phyloP scores from a whole-genome alignment of 2,888 invertebrate genomes.

The Drosophila siamana region DNA sequence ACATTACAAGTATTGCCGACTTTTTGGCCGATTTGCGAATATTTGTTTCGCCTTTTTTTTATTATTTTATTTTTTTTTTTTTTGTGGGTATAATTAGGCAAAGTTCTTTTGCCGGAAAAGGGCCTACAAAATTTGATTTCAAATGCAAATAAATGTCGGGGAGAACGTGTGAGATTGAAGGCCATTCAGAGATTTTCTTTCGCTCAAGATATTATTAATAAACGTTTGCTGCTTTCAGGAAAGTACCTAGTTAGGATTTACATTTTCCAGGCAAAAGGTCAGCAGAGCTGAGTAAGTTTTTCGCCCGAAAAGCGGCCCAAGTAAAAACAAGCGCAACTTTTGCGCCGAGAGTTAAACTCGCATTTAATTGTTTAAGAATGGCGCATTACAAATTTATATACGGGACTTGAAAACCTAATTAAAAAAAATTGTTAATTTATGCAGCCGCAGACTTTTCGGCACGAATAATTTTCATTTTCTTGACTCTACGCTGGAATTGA shows the following conservation, averaged over 20 bases:
- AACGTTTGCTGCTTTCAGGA: background rate
- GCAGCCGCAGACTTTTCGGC: constrained; percentile 16
- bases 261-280: constrained; percentile 14
- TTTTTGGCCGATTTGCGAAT: constrained; percentile 41
- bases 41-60: constrained; percentile 21
- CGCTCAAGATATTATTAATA: constrained; percentile 4
- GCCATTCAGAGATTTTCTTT: background rate
- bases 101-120: constrained; percentile 28
- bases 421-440: constrained; percentile 72
- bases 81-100: constrained; percentile 48
- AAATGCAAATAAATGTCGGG: constrained; percentile 7
- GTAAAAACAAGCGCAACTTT: constrained; percentile 1
- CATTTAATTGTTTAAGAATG: constrained; percentile 49
- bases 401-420: constrained; percentile 63
- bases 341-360: background rate
- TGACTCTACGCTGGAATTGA: constrained; percentile 5
- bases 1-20: constrained; percentile 52
- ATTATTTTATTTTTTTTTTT: too few relatives aligned
- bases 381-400: constrained; percentile 47
- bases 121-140: constrained; percentile 21
- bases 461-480: constrained; percentile 25
- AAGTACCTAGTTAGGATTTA: constrained; percentile 3
- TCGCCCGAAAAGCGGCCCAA: background rate
- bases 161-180: background rate
- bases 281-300: background rate